Evolutionary conservation across 2,113 vertebrate genomes (phyloP).

Genomic region (Noturus placidus): DNA sequence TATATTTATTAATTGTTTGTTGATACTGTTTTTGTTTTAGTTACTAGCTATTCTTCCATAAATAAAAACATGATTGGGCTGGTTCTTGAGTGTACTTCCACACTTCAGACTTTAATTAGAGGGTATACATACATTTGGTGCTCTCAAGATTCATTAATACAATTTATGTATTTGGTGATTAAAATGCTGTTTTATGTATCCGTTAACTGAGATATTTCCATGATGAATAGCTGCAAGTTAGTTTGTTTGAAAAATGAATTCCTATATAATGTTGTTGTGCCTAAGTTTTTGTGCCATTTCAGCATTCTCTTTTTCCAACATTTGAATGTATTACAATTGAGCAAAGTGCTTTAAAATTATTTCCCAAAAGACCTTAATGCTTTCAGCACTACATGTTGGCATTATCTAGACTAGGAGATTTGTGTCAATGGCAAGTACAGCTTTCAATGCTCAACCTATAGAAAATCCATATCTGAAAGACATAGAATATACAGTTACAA

Average conservation of each 20-base stretch:
- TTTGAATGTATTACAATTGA: not conserved
- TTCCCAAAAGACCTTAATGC: slow-evolving; percentile 14
- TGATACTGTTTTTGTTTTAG: not conserved
- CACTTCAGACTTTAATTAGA: not conserved
- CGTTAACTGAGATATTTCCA: not conserved
- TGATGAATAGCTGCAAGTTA: not conserved
- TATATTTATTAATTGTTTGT: not conserved
- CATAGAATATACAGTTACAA: slow-evolving; percentile 12
- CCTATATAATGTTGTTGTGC: not conserved
- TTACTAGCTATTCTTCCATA: not conserved
- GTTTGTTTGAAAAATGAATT: not conserved
- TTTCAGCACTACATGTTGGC: not conserved
- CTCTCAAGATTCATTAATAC: not conserved
- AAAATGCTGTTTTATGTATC: not conserved
- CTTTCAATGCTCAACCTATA: slow-evolving; percentile 9
- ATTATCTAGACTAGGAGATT: not conserved
- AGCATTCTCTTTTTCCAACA: not conserved
- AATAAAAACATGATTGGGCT: not conserved
- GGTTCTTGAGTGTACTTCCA: not conserved
- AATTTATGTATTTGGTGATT: not conserved
- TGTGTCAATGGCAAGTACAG: not conserved
- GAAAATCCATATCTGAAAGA: slow-evolving; percentile 12
- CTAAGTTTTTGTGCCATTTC: not conserved
- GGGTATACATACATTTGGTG: not conserved
- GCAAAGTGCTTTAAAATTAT: slow-evolving; percentile 18